Evolutionary conservation across 2,113 vertebrate species (phyloP).

Genomic region (Dicrurus megarhynchus): DNA sequence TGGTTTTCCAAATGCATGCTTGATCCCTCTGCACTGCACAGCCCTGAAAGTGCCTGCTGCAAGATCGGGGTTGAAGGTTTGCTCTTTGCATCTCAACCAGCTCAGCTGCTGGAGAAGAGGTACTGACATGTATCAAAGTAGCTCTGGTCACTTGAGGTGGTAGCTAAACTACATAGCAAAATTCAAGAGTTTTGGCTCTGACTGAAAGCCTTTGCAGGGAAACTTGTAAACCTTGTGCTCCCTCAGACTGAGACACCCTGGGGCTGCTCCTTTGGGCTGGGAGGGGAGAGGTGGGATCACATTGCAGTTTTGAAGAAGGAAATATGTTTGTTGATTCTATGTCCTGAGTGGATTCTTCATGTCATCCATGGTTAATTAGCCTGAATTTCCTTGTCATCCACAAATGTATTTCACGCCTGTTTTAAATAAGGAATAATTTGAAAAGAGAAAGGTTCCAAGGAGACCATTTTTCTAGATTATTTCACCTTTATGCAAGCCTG

Average conservation of each 20-base stretch:
- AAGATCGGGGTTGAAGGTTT: background rate
- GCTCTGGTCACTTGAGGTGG: background rate
- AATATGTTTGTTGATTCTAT: background rate
- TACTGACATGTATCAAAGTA: background rate
- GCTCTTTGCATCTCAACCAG: background rate
- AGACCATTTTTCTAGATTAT: background rate
- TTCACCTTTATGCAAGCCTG: background rate
- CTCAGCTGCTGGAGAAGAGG: background rate
- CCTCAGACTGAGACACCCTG: rapidly evolving
- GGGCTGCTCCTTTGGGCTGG: background rate
- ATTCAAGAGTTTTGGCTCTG: background rate
- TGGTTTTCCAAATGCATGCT: background rate
- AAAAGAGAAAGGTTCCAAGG: background rate
- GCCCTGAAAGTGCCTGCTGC: rapidly evolving
- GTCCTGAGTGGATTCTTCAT: background rate
- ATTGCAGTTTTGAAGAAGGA: background rate
- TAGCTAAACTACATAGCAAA: background rate
- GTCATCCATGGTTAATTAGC: background rate
- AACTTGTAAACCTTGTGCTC: background rate
- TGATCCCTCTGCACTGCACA: rapidly evolving
- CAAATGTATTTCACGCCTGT: background rate
- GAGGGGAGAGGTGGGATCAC: background rate
- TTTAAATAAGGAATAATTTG: background rate
- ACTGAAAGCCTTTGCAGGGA: background rate
- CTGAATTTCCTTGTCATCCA: background rate